Evolutionary conservation across 2,797 vertebrate species (phyloP).

Genomic region (Tenualosa thibaudeaui): DNA sequence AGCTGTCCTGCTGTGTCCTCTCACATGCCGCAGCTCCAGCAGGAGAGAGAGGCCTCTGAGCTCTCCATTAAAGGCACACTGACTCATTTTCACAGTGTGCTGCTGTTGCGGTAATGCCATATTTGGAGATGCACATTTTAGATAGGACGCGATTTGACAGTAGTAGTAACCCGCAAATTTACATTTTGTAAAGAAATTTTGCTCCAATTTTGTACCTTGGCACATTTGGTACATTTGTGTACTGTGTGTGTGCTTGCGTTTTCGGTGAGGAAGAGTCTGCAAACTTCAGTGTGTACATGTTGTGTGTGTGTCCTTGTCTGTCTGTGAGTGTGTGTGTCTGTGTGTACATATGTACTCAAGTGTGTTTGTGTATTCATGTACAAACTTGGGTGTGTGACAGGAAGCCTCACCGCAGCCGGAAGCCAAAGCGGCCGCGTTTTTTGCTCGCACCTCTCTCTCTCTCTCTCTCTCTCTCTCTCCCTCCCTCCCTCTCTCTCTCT

Average conservation of each 20-base stretch:
- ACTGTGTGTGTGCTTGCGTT: background rate
- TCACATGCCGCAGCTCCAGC: background rate
- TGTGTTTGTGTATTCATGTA: background rate
- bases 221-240: background rate
- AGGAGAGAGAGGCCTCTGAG: background rate
- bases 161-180: too few species aligned
- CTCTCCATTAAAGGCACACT: background rate
- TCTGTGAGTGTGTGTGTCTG: constrained; percentile 47
- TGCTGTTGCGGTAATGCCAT: background rate
- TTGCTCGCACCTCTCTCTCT: constrained; percentile 47
- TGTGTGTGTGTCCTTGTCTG: background rate
- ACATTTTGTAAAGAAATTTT: too few species aligned
- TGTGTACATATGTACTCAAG: constrained; percentile 2
- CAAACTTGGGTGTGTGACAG: constrained; percentile 60
- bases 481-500: constrained; percentile 4
- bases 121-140: background rate
- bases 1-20: constrained; percentile 19
- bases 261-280: background rate
- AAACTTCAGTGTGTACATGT: background rate
- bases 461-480: background rate
- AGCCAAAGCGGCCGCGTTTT: constrained; percentile 58
- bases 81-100: too few species aligned
- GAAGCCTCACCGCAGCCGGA: constrained; percentile 74
- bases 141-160: background rate
- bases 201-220: background rate